Percentiles rank a stretch among this genome's conserved stretches.
Evolutionary conservation across 2,113 vertebrate genomes (phyloP).

Genomic region (Tachysurus fulvidraco): DNA sequence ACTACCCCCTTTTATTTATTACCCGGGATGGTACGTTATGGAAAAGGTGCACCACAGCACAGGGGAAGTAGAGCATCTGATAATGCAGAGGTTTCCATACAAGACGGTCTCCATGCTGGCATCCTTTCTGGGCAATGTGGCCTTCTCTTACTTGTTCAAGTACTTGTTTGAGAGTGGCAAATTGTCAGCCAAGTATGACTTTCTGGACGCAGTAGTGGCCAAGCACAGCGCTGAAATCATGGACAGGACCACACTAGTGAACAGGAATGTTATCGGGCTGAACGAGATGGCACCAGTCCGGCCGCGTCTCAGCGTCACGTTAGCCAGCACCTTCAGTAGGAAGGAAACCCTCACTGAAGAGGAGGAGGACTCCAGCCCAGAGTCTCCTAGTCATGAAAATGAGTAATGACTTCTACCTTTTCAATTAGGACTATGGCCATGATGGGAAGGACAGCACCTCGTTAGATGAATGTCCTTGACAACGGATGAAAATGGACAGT

Average conservation of each 20-base stretch:
- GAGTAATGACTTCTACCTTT: slow-evolving; percentile 58
- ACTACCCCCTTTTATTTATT: slow-evolving; percentile 91
- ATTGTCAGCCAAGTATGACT: slow-evolving; percentile 90
- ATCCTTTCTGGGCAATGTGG: slow-evolving; percentile 87
- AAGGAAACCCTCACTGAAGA: slow-evolving; percentile 86
- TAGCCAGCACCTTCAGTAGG: slow-evolving; percentile 88
- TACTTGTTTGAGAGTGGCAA: slow-evolving; percentile 96
- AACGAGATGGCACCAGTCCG: slow-evolving; percentile 90
- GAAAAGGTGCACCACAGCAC: slow-evolving; percentile 63
- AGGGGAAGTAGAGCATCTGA: slow-evolving; percentile 71
- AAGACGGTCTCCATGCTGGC: slow-evolving; percentile 91
- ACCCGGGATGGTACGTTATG: slow-evolving; percentile 80
- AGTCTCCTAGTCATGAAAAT: slow-evolving; percentile 84
- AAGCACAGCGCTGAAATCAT: slow-evolving; percentile 94
- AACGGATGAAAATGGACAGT: neutral
- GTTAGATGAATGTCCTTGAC: neutral
- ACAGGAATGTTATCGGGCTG: slow-evolving; percentile 89
- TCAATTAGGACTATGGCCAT: slow-evolving; percentile 37
- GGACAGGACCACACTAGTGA: slow-evolving; percentile 95
- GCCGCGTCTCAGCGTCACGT: slow-evolving; percentile 84
- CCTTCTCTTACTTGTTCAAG: slow-evolving; percentile 88
- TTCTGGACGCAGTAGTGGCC: slow-evolving; percentile 91
- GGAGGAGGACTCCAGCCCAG: slow-evolving; percentile 85
- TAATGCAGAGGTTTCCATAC: slow-evolving; percentile 91
- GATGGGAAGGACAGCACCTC: slow-evolving; percentile 47